A percentile compares a stretch with the other conserved stretches of the same genome.
These are phyloP conservation scores for Andricus quercusramuli DNA, from an alignment of 2,888 invertebrate genomes.

Conservation along the genomic window DNA sequence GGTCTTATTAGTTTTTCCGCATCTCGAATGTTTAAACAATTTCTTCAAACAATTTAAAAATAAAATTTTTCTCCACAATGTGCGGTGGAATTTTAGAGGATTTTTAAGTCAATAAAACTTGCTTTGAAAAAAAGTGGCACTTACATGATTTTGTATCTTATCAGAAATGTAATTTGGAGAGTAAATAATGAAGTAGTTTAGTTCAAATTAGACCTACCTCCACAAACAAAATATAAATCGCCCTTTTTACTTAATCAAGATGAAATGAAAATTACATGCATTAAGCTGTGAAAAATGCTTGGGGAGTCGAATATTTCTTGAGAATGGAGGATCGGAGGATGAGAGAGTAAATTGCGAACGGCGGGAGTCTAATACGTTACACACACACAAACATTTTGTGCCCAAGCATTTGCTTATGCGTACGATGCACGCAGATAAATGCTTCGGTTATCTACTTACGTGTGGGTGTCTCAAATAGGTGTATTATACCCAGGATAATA, in stretches of 20 bases:
- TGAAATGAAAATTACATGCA: slow-evolving; percentile 20
- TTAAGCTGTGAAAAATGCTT: slow-evolving; percentile 32
- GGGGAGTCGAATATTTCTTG: slow-evolving; percentile 18
- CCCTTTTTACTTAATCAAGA: background rate
- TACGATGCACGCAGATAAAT: slow-evolving; percentile 16
- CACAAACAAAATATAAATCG: background rate
- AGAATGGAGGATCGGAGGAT: slow-evolving; percentile 8
- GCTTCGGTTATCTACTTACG: slow-evolving; percentile 1
- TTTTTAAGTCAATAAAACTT: too few species aligned
- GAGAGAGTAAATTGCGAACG: slow-evolving; percentile 38
- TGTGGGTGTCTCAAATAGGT: slow-evolving; percentile 44
- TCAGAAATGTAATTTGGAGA: background rate
- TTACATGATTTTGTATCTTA: background rate
- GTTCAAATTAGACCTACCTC: background rate
- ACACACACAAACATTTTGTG: slow-evolving; percentile 23
- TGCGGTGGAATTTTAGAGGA: too few species aligned
- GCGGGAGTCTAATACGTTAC: slow-evolving; percentile 40
- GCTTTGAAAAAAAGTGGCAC: too few species aligned
- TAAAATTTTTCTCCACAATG: too few species aligned
- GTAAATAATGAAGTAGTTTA: background rate
- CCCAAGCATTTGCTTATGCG: slow-evolving; percentile 22
- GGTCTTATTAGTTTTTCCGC: too few species aligned
- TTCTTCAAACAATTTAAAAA: too few species aligned
- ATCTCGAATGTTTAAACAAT: too few species aligned
- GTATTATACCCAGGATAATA: slow-evolving; percentile 66